phyloP scores from a whole-genome alignment of 1,140 invertebrate species.

The Drosophila chauvacae region DNA sequence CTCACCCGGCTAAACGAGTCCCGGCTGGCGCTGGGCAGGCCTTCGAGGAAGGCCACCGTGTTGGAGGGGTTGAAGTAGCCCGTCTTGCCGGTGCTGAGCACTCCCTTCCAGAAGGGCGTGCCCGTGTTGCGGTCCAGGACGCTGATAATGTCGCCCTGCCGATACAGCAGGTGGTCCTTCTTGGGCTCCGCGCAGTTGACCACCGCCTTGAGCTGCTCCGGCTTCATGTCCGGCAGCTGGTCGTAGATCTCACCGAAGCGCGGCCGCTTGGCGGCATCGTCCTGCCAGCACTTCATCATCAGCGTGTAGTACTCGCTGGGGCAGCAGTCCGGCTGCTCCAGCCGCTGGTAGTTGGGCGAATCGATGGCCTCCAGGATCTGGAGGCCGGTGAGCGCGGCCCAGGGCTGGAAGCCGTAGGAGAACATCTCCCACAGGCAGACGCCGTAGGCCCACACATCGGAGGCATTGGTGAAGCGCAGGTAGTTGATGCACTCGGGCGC shows the following conservation, averaged over 20 bases:
- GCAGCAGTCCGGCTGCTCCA: constrained; percentile 97
- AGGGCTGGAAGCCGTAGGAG: constrained; percentile 98
- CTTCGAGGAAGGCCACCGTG: constrained; percentile 94
- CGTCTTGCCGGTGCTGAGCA: constrained; percentile 92
- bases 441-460: constrained; percentile 98
- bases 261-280: constrained; percentile 94
- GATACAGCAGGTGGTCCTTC: constrained; percentile 91
- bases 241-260: constrained; percentile 94
- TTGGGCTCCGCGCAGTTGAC: constrained; percentile 81
- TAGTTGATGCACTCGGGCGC: constrained; percentile 99
- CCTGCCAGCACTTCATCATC: constrained; percentile 98
- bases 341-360: constrained; percentile 93
- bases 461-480: constrained; percentile 96
- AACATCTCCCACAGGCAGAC: constrained; percentile 99
- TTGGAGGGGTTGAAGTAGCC: constrained; percentile 96
- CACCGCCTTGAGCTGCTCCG: constrained; percentile 93
- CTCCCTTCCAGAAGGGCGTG: constrained; percentile 92
- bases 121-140: constrained; percentile 93
- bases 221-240: constrained; percentile 93
- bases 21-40: constrained; percentile 87
- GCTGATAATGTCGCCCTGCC: constrained; percentile 95
- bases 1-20: constrained; percentile 79
- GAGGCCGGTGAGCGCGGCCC: constrained; percentile 97
- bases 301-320: constrained; percentile 96
- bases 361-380: constrained; percentile 98